These are phyloP conservation scores for Psittacula cyanocephala DNA, from an alignment of 2,113 vertebrate species.

Conservation along the genomic window DNA sequence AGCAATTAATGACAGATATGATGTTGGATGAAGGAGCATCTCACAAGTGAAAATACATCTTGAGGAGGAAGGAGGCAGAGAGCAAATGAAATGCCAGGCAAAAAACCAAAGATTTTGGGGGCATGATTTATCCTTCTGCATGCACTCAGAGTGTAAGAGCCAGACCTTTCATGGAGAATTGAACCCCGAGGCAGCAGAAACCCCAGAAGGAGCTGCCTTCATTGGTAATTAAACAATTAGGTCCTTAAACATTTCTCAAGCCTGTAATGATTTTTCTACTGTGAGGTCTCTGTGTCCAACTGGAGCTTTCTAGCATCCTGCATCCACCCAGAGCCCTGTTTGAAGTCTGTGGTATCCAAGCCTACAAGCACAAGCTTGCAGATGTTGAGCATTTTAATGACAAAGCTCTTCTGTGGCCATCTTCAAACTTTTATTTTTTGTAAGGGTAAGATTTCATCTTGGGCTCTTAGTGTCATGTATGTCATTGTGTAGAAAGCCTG, in stretches of 20 bases:
- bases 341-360: neutral
- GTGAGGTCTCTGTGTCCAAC: neutral
- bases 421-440: neutral
- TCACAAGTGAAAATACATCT: neutral
- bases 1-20: neutral
- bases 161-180: neutral
- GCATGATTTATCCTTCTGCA: neutral
- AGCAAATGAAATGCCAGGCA: neutral
- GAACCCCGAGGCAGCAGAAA: constrained; percentile 23
- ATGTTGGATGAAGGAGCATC: neutral
- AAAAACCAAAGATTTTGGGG: neutral
- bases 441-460: neutral
- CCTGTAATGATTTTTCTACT: neutral
- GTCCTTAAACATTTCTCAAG: neutral
- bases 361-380: neutral
- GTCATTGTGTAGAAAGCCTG: neutral
- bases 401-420: neutral
- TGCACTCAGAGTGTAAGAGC: neutral
- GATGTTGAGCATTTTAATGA: neutral
- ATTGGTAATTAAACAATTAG: constrained; percentile 9
- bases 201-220: neutral
- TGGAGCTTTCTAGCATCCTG: neutral
- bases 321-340: neutral
- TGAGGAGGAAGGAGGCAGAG: neutral
- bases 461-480: neutral